Conservation (phyloP, 2,113 vertebrate species). For the Chloroceryle aenea region DNA sequence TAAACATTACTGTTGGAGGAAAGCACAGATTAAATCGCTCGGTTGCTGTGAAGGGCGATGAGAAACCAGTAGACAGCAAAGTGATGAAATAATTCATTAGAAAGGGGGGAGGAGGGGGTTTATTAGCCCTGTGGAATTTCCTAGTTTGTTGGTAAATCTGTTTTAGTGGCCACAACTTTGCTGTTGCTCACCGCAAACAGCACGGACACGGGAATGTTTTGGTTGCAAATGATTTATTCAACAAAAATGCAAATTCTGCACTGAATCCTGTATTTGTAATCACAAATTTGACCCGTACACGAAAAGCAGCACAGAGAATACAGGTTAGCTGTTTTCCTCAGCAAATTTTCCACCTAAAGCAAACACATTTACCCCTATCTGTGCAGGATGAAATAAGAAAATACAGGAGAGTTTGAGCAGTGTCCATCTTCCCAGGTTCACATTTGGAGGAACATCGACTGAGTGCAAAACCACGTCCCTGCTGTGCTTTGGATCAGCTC, state of each 20-base stretch:
- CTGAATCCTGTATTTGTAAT: not conserved
- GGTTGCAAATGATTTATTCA: not conserved
- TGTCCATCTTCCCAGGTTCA: not conserved
- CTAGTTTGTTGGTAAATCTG: not conserved
- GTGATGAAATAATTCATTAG: not conserved
- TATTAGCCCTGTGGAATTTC: not conserved
- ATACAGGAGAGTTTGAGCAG: not conserved
- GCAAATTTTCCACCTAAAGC: not conserved
- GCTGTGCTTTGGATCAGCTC: not conserved
- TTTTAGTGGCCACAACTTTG: not conserved
- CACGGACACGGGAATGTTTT: not conserved
- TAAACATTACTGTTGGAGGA: not conserved
- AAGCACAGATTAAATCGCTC: not conserved
- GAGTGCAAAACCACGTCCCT: not conserved
- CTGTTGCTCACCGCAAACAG: not conserved
- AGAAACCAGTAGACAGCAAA: not conserved
- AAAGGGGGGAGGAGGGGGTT: not conserved
- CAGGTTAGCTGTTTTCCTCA: not conserved
- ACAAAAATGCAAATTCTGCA: not conserved
- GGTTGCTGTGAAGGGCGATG: not conserved
- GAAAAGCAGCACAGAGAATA: conserved; percentile 15
- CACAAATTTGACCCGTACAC: not conserved
- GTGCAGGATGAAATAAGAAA: not conserved
- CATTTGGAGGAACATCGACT: not conserved
- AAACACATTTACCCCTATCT: conserved; percentile 9